Percentiles rank a stretch among this genome's conserved stretches.
Conservation (phyloP, 2,888 invertebrate species). For the Listrodromus nycthemerus region DNA sequence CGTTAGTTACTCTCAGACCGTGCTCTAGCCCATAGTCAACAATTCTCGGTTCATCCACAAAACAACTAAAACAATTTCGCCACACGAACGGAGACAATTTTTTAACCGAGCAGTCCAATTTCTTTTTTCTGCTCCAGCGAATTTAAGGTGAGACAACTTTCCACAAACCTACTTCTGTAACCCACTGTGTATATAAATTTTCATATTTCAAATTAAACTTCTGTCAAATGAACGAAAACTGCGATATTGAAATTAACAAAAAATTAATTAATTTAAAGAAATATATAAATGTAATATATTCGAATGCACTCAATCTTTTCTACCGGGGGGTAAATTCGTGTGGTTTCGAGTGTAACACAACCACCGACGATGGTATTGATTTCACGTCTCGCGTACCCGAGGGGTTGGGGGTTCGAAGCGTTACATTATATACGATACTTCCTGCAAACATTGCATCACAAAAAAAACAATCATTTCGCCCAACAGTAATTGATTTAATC, state of each 20-base stretch:
- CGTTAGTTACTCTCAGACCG: conserved; percentile 78
- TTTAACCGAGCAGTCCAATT: not conserved
- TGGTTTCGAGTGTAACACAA: conserved; percentile 53
- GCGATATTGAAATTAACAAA: not conserved
- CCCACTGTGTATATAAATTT: not conserved
- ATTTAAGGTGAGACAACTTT: not conserved
- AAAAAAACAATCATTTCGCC: not conserved
- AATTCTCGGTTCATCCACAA: conserved; percentile 22
- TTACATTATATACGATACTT: conserved; percentile 70
- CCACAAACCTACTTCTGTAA: not conserved
- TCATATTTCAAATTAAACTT: not conserved
- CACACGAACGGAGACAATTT: not conserved
- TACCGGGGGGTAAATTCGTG: conserved; percentile 46
- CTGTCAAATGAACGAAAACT: not conserved
- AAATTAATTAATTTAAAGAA: no score
- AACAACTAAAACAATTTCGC: not conserved
- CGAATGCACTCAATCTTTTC: conserved; percentile 45
- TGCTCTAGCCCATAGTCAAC: conserved; percentile 69
- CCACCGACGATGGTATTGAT: conserved; percentile 77
- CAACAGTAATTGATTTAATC: not conserved
- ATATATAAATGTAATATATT: conserved; percentile 1
- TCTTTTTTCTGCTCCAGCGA: not conserved
- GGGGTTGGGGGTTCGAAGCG: conserved; percentile 71
- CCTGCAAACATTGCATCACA: conserved; percentile 73
- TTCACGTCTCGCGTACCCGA: conserved; percentile 70